phyloP scores from a whole-genome alignment of 2,113 vertebrate genomes.

The Leucopsar rothschildi region DNA sequence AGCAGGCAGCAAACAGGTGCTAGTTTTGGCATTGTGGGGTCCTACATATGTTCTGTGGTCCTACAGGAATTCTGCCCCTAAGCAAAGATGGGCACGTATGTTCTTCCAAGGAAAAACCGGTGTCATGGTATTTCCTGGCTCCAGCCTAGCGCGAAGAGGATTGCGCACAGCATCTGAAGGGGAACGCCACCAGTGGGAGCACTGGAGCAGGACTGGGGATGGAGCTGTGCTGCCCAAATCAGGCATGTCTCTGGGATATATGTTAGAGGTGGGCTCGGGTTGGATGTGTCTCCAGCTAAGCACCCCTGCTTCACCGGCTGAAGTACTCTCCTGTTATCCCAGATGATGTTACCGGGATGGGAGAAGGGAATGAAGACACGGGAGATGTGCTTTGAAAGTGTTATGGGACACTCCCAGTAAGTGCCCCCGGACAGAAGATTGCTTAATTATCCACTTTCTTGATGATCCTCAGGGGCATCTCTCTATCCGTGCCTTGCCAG shows the following conservation, averaged over 20 bases:
- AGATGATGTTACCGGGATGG: accelerated
- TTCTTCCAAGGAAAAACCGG: not conserved
- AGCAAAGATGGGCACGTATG: not conserved
- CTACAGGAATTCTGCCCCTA: not conserved
- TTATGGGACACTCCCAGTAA: accelerated
- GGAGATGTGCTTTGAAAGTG: not conserved
- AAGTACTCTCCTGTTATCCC: not conserved
- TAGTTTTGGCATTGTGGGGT: not conserved
- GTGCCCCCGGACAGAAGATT: not conserved
- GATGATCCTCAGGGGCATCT: not conserved
- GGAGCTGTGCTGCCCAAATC: too few species aligned
- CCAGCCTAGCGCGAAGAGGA: not conserved
- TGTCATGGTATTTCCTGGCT: not conserved
- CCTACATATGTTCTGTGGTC: accelerated
- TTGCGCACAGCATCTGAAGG: not conserved
- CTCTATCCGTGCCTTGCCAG: accelerated
- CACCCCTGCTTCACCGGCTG: not conserved
- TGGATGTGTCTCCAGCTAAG: not conserved
- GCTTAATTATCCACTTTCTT: not conserved
- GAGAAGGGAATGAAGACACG: not conserved
- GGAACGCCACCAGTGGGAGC: not conserved
- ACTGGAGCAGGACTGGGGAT: not conserved
- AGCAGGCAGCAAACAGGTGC: not conserved
- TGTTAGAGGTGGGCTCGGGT: not conserved
- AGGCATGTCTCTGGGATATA: accelerated